Evolutionary conservation across 2,113 vertebrate genomes (phyloP).

Genomic region (Azemiops feae): DNA sequence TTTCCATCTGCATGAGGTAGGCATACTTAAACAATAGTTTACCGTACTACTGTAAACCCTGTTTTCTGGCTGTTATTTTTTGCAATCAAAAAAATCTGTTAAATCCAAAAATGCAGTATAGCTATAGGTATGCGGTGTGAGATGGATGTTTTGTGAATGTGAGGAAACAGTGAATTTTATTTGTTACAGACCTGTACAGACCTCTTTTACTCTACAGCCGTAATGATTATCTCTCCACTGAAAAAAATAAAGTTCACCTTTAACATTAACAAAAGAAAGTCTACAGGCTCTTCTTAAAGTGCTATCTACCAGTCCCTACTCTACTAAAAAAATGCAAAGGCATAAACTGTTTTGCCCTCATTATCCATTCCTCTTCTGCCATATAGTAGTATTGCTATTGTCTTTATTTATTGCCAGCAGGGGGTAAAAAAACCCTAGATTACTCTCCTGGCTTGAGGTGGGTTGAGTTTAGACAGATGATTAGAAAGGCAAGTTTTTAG

Average conservation of each 20-base stretch:
- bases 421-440: background rate
- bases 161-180: background rate
- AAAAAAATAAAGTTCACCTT: background rate
- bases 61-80: background rate
- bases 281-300: background rate
- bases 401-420: background rate
- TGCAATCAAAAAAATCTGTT: background rate
- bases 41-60: background rate
- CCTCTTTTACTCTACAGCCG: background rate
- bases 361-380: background rate
- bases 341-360: background rate
- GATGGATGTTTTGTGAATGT: background rate
- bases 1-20: background rate
- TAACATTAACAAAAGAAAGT: slow-evolving; percentile 13
- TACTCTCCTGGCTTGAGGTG: background rate
- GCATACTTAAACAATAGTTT: background rate
- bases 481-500: background rate
- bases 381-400: background rate
- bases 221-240: background rate
- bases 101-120: background rate
- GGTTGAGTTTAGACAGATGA: background rate
- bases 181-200: background rate
- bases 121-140: background rate
- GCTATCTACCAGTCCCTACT: background rate
- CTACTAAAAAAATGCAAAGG: background rate